A percentile compares a stretch with the other conserved stretches of the same genome.
Conservation (phyloP, 1,140 invertebrate species). For the Saccostrea glomerata region DNA sequence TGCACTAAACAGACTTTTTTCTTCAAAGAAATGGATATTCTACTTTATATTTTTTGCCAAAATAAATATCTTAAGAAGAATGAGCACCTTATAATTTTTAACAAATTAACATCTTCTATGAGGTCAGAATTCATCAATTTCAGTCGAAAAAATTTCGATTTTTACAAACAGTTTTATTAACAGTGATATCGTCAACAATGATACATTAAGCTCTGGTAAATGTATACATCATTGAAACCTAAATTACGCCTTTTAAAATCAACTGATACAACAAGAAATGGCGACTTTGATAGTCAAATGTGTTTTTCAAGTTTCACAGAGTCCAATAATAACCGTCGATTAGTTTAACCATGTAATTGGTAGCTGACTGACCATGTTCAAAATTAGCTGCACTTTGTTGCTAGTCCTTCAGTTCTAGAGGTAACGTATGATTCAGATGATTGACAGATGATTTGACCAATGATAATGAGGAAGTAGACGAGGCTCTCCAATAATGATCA, state of each 20-base stretch:
- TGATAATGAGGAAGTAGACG: neutral
- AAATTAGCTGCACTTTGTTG: slow-evolving; percentile 3
- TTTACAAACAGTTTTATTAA: neutral
- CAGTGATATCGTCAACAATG: neutral
- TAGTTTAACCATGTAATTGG: neutral
- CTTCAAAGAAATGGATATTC: neutral
- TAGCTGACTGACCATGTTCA: neutral
- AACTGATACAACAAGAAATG: neutral
- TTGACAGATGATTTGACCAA: neutral
- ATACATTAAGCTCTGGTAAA: neutral
- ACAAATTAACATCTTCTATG: neutral
- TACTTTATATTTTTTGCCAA: neutral
- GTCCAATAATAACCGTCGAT: neutral
- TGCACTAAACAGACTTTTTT: too few relatives aligned
- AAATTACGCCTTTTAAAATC: neutral
- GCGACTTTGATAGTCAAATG: neutral
- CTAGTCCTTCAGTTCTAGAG: slow-evolving; percentile 14
- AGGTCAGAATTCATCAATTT: neutral
- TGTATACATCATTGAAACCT: neutral
- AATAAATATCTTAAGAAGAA: neutral
- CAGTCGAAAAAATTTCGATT: neutral
- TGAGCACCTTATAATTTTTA: neutral
- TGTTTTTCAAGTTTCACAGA: neutral
- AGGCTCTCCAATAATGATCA: neutral
- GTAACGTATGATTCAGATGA: neutral